Percentiles rank a stretch among this genome's conserved stretches.
Evolutionary conservation across 2,888 invertebrate genomes (phyloP).

Genomic region (Heliconius ethilla): DNA sequence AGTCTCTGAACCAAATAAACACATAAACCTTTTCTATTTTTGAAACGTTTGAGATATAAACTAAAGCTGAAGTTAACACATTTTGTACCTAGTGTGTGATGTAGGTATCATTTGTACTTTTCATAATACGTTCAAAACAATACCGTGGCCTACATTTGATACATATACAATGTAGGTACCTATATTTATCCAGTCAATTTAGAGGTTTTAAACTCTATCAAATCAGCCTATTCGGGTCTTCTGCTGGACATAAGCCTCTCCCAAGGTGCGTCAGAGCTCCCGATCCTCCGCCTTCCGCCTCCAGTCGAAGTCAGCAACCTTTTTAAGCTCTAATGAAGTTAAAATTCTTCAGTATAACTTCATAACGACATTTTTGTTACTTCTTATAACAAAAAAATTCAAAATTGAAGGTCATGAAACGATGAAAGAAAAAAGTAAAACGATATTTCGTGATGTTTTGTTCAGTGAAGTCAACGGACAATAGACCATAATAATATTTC

Average conservation of each 20-base stretch:
- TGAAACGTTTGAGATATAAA: constrained; percentile 40
- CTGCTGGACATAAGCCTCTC: too few species aligned
- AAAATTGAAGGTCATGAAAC: too few species aligned
- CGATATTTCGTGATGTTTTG: too few species aligned
- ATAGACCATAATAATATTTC: too few species aligned
- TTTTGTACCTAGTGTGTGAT: constrained; percentile 25
- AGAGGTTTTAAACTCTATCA: background rate
- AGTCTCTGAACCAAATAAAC: constrained; percentile 42
- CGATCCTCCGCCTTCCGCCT: too few species aligned
- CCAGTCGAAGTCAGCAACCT: too few species aligned
- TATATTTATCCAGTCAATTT: background rate
- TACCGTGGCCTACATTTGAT: background rate
- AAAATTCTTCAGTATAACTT: background rate
- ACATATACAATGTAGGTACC: too few species aligned
- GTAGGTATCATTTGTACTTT: constrained; percentile 14
- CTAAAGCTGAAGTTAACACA: constrained; percentile 37
- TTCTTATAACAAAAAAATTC: background rate
- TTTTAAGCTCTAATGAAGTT: too few species aligned
- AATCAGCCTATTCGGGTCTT: too few species aligned
- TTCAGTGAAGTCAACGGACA: too few species aligned
- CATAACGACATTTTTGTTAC: background rate
- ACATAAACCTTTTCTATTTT: constrained; percentile 43
- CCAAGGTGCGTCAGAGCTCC: too few species aligned
- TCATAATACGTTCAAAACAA: constrained; percentile 5
- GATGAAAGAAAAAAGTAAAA: too few species aligned